Percentiles rank a stretch among this genome's conserved stretches.
These are phyloP conservation scores for Erebia epiphron DNA, from an alignment of 2,888 invertebrate species.

Conservation along the genomic window DNA sequence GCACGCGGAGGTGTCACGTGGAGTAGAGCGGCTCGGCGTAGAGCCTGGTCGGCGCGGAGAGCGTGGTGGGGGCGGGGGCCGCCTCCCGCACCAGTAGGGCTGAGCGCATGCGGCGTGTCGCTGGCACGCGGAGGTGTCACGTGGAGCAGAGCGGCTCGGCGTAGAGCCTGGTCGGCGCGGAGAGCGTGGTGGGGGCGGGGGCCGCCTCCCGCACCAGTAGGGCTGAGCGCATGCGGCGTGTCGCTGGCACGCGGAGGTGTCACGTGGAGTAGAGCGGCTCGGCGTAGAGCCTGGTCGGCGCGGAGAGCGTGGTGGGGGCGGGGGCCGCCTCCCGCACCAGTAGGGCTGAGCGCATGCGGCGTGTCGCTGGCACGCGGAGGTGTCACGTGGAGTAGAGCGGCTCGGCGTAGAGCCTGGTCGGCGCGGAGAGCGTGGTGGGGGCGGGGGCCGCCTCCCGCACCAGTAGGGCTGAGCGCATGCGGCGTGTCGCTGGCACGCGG, in stretches of 20 bases:
- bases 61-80: too few species aligned
- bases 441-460: constrained; percentile 59
- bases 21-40: too few species aligned
- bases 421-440: constrained; percentile 54
- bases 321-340: constrained; percentile 60
- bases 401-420: constrained; percentile 70
- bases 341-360: constrained; percentile 58
- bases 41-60: too few species aligned
- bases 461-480: constrained; percentile 58
- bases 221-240: constrained; percentile 59
- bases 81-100: constrained; percentile 56
- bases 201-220: constrained; percentile 55
- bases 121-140: too few species aligned
- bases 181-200: too few species aligned
- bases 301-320: constrained; percentile 52
- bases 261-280: constrained; percentile 73
- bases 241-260: constrained; percentile 64
- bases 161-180: constrained; percentile 64
- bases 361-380: constrained; percentile 55
- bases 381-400: constrained; percentile 72
- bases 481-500: constrained; percentile 57
- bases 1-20: too few species aligned
- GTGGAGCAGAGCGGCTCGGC: constrained; percentile 73
- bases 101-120: constrained; percentile 59
- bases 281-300: constrained; percentile 66